Conservation (phyloP, 2,113 vertebrate genomes). For the Marmota flaviventris region DNA sequence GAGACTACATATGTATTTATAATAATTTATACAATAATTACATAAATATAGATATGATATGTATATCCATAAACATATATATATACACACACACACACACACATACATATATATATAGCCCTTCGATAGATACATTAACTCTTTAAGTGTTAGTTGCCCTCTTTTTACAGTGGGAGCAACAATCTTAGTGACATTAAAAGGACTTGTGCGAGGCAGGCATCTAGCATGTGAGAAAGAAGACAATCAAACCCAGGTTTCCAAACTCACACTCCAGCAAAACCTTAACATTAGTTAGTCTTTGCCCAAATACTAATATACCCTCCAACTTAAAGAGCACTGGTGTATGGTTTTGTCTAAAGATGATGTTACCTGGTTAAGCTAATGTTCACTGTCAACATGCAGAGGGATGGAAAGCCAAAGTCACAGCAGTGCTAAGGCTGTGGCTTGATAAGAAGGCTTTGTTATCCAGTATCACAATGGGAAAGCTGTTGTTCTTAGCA, state of each 20-base stretch:
- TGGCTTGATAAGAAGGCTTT: not conserved
- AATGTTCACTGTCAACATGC: not conserved
- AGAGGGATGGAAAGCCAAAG: not conserved
- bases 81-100: not conserved
- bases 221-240: not conserved
- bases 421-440: not conserved
- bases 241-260: not conserved
- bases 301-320: not conserved
- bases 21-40: not conserved
- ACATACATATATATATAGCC: not conserved
- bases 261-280: not conserved
- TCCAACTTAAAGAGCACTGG: not conserved
- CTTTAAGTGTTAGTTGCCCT: not conserved
- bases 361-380: not conserved
- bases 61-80: not conserved
- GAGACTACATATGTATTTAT: not conserved
- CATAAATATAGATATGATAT: not conserved
- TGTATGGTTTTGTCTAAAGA: not conserved
- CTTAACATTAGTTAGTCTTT: not conserved
- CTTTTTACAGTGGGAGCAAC: not conserved
- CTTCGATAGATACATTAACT: not conserved
- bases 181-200: not conserved
- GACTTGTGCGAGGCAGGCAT: not conserved
- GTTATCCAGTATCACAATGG: not conserved
- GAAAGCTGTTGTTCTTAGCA: not conserved